Conservation (phyloP, 1,140 invertebrate species). For the Dysdera silvatica region DNA sequence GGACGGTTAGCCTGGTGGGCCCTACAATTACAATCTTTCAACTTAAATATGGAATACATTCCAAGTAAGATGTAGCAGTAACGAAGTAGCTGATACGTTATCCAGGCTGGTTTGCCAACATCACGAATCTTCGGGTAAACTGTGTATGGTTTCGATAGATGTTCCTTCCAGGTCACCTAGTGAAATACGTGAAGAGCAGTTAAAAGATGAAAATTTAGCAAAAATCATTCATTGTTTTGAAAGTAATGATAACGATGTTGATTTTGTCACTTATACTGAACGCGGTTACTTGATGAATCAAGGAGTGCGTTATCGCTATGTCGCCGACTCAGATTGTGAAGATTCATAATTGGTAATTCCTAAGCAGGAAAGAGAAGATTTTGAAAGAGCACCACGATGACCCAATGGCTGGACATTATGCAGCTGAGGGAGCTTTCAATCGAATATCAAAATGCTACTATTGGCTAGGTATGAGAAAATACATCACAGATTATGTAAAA, state of each 20-base stretch:
- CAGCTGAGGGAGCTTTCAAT: background rate
- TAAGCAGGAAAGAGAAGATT: background rate
- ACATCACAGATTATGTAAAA: constrained; percentile 11
- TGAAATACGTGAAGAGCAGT: constrained; percentile 4
- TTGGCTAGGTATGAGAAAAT: background rate
- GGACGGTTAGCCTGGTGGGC: background rate
- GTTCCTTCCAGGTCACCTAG: background rate
- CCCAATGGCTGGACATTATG: constrained; percentile 11
- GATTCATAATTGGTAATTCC: background rate
- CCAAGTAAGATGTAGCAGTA: too few relatives aligned
- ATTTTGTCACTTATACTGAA: background rate
- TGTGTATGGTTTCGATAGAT: background rate
- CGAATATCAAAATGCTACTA: background rate
- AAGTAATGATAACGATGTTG: background rate
- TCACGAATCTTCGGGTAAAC: background rate
- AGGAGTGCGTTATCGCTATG: background rate
- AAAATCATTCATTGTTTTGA: too few relatives aligned
- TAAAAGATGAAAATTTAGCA: background rate
- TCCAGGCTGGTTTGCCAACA: too few relatives aligned
- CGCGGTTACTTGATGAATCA: background rate
- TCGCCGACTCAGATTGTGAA: background rate
- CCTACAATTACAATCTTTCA: background rate
- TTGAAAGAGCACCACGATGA: constrained; percentile 2
- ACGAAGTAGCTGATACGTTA: too few relatives aligned
- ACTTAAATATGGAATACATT: background rate